Percentiles rank a stretch among this genome's conserved stretches.
Conservation (phyloP, 2,113 vertebrate genomes). For the Istiophorus platypterus region DNA sequence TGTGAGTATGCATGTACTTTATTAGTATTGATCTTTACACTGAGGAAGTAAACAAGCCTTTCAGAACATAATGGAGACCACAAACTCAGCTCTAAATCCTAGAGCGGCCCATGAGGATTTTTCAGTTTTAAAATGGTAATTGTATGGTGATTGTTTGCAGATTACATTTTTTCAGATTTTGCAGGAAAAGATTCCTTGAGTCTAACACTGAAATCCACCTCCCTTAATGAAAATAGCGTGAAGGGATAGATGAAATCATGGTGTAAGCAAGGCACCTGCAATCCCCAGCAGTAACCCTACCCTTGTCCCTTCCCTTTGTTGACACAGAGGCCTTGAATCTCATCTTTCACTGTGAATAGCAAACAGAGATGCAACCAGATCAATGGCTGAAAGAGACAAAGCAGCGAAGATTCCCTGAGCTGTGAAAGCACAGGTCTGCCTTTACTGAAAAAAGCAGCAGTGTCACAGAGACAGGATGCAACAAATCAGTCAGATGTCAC, state of each 20-base stretch:
- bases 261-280: neutral
- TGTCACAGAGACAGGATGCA: neutral
- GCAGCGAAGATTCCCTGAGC: conserved; percentile 20
- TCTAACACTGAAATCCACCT: neutral
- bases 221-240: neutral
- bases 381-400: conserved; percentile 49
- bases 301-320: conserved; percentile 18
- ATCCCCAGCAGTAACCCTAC: conserved; percentile 9
- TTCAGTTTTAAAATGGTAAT: conserved; percentile 11
- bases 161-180: neutral
- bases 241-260: neutral
- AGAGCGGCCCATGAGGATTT: conserved; percentile 14
- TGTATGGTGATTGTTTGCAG: neutral
- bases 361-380: conserved; percentile 41
- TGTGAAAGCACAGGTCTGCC: conserved; percentile 22
- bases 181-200: neutral
- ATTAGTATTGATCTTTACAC: conserved; percentile 66
- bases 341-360: conserved; percentile 55
- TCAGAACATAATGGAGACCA: conserved; percentile 35
- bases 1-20: conserved; percentile 42
- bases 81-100: conserved; percentile 12
- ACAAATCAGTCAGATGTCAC: conserved; percentile 23
- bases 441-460: neutral
- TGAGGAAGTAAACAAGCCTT: conserved; percentile 48
- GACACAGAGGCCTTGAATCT: conserved; percentile 39